These are phyloP conservation scores for Ia io DNA, from an alignment of 2,113 vertebrate genomes.

Conservation along the genomic window DNA sequence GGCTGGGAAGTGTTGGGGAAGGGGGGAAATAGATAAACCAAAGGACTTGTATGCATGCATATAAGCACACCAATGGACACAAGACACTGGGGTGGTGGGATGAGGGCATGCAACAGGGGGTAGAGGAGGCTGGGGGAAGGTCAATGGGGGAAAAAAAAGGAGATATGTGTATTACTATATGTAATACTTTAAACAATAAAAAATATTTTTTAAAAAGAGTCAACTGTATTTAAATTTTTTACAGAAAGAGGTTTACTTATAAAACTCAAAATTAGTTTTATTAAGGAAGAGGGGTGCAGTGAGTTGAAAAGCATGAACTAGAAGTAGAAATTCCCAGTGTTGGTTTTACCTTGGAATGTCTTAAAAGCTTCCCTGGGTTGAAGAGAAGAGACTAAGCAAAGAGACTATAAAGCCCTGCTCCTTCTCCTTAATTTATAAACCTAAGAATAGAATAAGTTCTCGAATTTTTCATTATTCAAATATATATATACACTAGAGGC, in stretches of 20 bases:
- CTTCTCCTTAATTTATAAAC: not conserved
- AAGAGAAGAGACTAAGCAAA: not conserved
- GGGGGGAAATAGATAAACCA: no score
- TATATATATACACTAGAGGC: no score
- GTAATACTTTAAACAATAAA: no score
- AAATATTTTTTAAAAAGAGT: not conserved
- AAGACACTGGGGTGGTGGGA: no score
- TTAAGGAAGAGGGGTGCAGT: not conserved
- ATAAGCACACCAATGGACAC: no score
- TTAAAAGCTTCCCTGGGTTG: not conserved
- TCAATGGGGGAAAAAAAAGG: no score
- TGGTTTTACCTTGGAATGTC: not conserved
- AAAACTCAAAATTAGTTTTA: conserved; percentile 27
- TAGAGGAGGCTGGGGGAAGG: no score
- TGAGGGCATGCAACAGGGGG: no score
- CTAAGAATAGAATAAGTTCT: not conserved
- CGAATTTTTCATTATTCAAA: not conserved
- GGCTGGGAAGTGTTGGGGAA: no score
- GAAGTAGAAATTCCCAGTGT: not conserved
- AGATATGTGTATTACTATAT: no score
- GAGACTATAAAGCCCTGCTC: not conserved
- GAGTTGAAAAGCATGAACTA: not conserved
- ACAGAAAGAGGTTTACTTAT: not conserved
- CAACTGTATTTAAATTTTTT: not conserved
- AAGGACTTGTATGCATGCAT: no score